Percentiles rank a stretch among this genome's conserved stretches.
Conservation (phyloP, 2,113 vertebrate species). For the Aegotheles bennettii region DNA sequence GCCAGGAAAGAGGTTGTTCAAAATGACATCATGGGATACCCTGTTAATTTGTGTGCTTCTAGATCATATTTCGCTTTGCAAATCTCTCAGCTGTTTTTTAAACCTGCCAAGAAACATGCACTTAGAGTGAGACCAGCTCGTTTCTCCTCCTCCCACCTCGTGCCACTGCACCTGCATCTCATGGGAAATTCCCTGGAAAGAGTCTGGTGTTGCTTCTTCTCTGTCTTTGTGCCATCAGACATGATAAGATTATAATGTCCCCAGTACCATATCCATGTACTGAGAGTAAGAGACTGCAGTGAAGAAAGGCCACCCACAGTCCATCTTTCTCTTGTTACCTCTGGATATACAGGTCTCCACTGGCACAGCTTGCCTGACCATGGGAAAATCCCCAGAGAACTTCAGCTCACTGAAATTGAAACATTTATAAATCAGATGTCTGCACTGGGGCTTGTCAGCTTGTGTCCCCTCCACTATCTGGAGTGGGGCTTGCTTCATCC, state of each 20-base stretch:
- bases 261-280: too few species aligned
- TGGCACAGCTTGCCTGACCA: neutral
- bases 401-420: neutral
- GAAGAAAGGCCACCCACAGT: neutral
- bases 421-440: neutral
- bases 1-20: neutral
- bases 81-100: neutral
- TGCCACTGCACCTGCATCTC: neutral
- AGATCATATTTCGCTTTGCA: neutral
- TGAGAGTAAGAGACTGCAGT: neutral
- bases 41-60: neutral
- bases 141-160: neutral
- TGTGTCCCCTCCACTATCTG: fast-evolving
- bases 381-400: neutral
- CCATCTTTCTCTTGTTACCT: neutral
- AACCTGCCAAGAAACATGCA: neutral
- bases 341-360: neutral
- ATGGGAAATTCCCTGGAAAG: neutral
- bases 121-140: neutral
- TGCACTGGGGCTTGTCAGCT: neutral
- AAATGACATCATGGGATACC: neutral
- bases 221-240: neutral
- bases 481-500: neutral
- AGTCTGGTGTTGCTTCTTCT: neutral
- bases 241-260: neutral